Evolutionary conservation across 30 jellyfish, hydroid and myxozoan species (phyloP).

Genomic region (Aurelia aurita complex sp. Pacific): DNA sequence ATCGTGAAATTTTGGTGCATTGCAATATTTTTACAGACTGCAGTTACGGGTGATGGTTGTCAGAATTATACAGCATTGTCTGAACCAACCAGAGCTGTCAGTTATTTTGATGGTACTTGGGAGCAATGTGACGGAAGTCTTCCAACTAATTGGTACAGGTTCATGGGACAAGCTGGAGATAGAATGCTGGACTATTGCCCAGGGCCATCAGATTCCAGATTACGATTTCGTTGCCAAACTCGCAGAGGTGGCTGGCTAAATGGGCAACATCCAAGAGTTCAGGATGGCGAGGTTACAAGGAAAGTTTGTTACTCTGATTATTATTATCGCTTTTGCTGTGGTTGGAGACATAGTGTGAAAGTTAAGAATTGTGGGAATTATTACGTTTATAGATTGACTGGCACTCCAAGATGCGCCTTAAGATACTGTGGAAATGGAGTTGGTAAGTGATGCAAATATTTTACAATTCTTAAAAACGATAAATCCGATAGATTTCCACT

Average conservation of each 20-base stretch:
- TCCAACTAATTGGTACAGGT: slow-evolving; percentile 20
- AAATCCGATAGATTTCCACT: too few relatives aligned
- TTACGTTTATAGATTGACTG: slow-evolving; percentile 9
- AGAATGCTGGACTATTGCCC: slow-evolving; percentile 21
- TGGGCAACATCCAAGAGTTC: slow-evolving; percentile 14
- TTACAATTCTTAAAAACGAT: too few relatives aligned
- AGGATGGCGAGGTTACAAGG: slow-evolving; percentile 10
- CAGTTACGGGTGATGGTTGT: too few relatives aligned
- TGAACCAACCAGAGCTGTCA: too few relatives aligned
- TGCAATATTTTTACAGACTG: too few relatives aligned
- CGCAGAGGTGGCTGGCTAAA: neutral
- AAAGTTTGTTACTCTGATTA: slow-evolving; percentile 23
- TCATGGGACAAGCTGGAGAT: slow-evolving; percentile 38
- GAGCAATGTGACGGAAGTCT: too few relatives aligned
- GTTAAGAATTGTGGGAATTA: slow-evolving; percentile 18
- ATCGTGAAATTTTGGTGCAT: too few relatives aligned
- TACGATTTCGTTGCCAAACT: neutral
- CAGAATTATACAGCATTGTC: too few relatives aligned
- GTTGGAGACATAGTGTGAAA: neutral
- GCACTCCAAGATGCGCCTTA: neutral
- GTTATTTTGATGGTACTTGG: too few relatives aligned
- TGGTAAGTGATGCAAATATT: too few relatives aligned
- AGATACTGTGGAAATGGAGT: slow-evolving; percentile 31
- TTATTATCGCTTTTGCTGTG: too few relatives aligned
- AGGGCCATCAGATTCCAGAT: neutral